Evolutionary conservation across 2,888 invertebrate species (phyloP).

Genomic region (Macaria notata): DNA sequence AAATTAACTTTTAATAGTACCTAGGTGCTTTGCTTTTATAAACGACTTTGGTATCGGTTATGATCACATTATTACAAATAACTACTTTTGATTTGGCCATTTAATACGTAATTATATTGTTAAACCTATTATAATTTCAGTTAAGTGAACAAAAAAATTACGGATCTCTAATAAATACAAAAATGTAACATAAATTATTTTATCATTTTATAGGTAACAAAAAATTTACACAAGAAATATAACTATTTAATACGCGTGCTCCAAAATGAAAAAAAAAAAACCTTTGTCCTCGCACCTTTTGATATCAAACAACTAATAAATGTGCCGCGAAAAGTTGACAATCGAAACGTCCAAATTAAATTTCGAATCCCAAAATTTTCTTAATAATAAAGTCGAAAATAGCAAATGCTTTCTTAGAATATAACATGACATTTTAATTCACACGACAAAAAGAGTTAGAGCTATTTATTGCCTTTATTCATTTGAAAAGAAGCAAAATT

Average conservation of each 20-base stretch:
- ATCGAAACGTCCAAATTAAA: slow-evolving; percentile 12
- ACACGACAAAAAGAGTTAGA: slow-evolving; percentile 14
- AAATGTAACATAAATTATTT: too few species aligned
- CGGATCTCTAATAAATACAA: too few species aligned
- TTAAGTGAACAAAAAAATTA: too few species aligned
- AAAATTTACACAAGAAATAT: slow-evolving; percentile 44
- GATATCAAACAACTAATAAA: slow-evolving; percentile 49
- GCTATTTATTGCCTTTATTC: slow-evolving; percentile 19
- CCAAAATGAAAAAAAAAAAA: slow-evolving; percentile 54
- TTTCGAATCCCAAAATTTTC: slow-evolving; percentile 8
- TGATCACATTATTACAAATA: too few species aligned
- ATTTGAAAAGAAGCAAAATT: slow-evolving; percentile 23
- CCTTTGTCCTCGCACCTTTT: slow-evolving; percentile 55
- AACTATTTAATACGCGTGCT: slow-evolving; percentile 71
- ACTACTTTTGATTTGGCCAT: too few species aligned
- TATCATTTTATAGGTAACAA: slow-evolving; percentile 20
- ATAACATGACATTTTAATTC: slow-evolving; percentile 19
- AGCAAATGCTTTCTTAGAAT: background rate
- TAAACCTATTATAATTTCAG: too few species aligned
- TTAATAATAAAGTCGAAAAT: slow-evolving; percentile 20
- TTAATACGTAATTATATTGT: too few species aligned
- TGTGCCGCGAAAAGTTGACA: slow-evolving; percentile 53
- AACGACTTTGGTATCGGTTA: too few species aligned
- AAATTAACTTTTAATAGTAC: too few species aligned
- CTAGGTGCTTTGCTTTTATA: too few species aligned